Base-by-base conservation (phyloP, 2,113 vertebrate species). In the Phrynosoma blainvillii region DNA sequence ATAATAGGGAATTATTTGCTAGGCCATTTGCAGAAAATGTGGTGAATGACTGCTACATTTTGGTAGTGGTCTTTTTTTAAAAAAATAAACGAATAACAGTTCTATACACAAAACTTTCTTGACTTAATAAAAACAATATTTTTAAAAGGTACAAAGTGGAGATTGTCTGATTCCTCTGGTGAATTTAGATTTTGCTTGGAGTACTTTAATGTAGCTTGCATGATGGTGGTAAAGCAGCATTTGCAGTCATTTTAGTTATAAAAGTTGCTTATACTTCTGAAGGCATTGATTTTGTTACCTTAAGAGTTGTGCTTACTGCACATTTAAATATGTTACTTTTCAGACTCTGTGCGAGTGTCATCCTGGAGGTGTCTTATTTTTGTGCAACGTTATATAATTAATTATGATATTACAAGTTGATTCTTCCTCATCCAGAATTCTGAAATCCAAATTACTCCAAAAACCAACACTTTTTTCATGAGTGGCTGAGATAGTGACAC, bases 21-120 rank as follows among this genome's bases (percentile, higher is more conserved):
- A 84, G 91, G 94, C 79, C 89, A 93, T 96, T 94, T 90, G 88
- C 82, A 93, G 85, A 30, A 10, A 68, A 93, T 90, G 71, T 84
- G 30, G 84, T 82, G 91, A 87, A 88, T 84, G 91, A 91, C 90
- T 89, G n/a, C 85, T 81, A 91, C 21, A 78, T 90, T 93, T 93
- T 92, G 92, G 0, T 91, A 70, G 90, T 65, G 70, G 84, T 42
- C 85, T 87, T 30, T 2, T 36, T 36, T 27, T 8, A 70, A 70
- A 70, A 70, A 36, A 36, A 36, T 36, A 2, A 36, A 36, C 2
- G 36, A 36, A 36, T 65, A 81, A 32, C 91, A 91, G 82, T 47
- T 82, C 90, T 90, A 73, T 59, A 91, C 93, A 23, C 82, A 93
- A 9, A 93, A 94, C 86, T 88, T 81, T 68, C 65, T 68, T 89